These are phyloP conservation scores for Hydrotaea diabolus DNA, from an alignment of 2,888 invertebrate genomes.

Conservation along the genomic window DNA sequence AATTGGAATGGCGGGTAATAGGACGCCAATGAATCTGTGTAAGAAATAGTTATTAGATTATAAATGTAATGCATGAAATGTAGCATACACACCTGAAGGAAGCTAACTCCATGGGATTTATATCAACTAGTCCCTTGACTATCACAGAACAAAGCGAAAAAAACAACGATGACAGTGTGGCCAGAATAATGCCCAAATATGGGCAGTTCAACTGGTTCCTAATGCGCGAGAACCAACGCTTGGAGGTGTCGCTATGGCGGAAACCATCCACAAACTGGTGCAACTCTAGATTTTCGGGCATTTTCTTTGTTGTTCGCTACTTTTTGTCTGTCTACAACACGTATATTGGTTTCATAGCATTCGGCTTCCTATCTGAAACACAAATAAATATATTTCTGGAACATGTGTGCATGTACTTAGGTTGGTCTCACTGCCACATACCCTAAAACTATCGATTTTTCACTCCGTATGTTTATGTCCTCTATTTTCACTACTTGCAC, in stretches of 20 bases:
- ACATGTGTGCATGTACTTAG: slow-evolving; percentile 4
- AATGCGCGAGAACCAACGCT: slow-evolving; percentile 75
- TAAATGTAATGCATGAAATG: not conserved
- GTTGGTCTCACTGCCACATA: slow-evolving; percentile 4
- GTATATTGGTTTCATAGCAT: slow-evolving; percentile 34
- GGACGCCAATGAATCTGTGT: slow-evolving; percentile 90
- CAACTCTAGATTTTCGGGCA: slow-evolving; percentile 90
- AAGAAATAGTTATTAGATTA: not conserved
- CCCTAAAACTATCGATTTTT: slow-evolving; percentile 41
- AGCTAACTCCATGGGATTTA: slow-evolving; percentile 94
- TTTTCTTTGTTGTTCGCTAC: slow-evolving; percentile 73
- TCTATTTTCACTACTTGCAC: not conserved
- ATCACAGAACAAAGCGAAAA: slow-evolving; percentile 95
- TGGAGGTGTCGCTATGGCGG: slow-evolving; percentile 73
- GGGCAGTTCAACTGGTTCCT: slow-evolving; percentile 84
- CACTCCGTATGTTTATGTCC: not conserved
- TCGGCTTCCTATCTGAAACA: slow-evolving; percentile 15
- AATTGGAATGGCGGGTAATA: slow-evolving; percentile 92
- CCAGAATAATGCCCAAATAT: slow-evolving; percentile 90
- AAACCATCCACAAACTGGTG: slow-evolving; percentile 88
- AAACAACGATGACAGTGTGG: slow-evolving; percentile 92
- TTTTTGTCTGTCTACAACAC: not conserved
- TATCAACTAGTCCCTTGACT: slow-evolving; percentile 92
- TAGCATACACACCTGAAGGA: slow-evolving; percentile 83
- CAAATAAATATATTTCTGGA: not conserved